Conservation (phyloP, 2,888 invertebrate genomes). For the Drosophila melanocephala region DNA sequence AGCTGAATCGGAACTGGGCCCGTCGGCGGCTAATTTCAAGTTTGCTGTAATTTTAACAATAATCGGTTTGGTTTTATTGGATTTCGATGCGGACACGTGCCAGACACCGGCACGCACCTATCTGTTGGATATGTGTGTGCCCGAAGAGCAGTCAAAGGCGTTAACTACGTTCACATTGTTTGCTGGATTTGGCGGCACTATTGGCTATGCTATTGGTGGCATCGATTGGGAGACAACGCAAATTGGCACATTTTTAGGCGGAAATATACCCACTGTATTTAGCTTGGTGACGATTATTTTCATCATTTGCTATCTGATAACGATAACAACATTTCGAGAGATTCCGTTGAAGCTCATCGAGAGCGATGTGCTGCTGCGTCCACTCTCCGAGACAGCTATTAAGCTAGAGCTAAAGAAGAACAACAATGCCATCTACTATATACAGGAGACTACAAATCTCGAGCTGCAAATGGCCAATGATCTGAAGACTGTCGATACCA, state of each 20-base stretch:
- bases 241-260: conserved; percentile 86
- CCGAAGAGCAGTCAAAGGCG: conserved; percentile 88
- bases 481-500: conserved; percentile 19
- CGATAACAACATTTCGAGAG: conserved; percentile 88
- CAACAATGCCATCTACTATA: conserved; percentile 81
- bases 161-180: conserved; percentile 88
- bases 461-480: conserved; percentile 74
- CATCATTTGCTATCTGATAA: conserved; percentile 86
- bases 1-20: not conserved
- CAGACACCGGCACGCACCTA: conserved; percentile 89
- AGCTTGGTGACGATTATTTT: conserved; percentile 87
- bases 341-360: conserved; percentile 86
- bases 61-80: conserved; percentile 88
- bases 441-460: conserved; percentile 79
- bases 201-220: conserved; percentile 88
- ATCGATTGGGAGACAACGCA: conserved; percentile 87
- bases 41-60: conserved; percentile 87
- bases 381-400: conserved; percentile 82
- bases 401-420: conserved; percentile 83
- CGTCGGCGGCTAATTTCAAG: conserved; percentile 71
- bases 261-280: conserved; percentile 88
- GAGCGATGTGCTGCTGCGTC: conserved; percentile 81
- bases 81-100: conserved; percentile 89
- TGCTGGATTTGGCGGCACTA: conserved; percentile 88
- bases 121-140: conserved; percentile 87